Evolutionary conservation across 2,113 vertebrate genomes (phyloP).

Genomic region (Nycticryphes semicollaris): DNA sequence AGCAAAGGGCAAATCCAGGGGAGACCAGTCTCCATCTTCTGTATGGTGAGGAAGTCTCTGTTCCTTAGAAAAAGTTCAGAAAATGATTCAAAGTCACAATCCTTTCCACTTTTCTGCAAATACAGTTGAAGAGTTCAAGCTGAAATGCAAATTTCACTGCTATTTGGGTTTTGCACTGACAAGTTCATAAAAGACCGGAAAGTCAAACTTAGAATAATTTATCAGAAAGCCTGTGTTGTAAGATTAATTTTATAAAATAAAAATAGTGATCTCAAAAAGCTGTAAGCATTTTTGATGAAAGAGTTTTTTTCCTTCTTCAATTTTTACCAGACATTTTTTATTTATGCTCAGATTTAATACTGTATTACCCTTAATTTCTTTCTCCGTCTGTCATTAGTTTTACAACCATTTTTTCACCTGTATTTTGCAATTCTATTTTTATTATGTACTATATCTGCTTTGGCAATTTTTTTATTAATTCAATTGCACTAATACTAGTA

Average conservation of each 20-base stretch:
- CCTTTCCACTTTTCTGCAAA: constrained; percentile 14
- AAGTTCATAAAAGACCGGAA: constrained; percentile 2
- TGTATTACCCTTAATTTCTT: neutral
- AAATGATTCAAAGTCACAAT: neutral
- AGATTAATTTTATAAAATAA: constrained; percentile 25
- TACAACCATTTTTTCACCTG: neutral
- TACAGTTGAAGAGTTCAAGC: neutral
- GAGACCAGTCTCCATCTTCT: neutral
- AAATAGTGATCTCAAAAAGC: neutral
- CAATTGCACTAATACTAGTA: neutral
- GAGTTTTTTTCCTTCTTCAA: neutral
- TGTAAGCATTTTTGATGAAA: neutral
- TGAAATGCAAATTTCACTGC: neutral
- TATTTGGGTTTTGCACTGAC: neutral
- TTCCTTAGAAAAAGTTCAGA: neutral
- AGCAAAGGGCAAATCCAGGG: neutral
- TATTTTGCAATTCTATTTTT: neutral
- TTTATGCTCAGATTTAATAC: neutral
- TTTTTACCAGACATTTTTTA: neutral
- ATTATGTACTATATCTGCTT: neutral
- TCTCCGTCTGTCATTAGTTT: neutral
- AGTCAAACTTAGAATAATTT: constrained; percentile 10
- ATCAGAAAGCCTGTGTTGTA: neutral
- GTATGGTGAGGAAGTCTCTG: neutral
- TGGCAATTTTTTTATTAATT: neutral